phyloP scores from a whole-genome alignment of 1,140 invertebrate genomes.

The Caenorhabditis remanei region DNA sequence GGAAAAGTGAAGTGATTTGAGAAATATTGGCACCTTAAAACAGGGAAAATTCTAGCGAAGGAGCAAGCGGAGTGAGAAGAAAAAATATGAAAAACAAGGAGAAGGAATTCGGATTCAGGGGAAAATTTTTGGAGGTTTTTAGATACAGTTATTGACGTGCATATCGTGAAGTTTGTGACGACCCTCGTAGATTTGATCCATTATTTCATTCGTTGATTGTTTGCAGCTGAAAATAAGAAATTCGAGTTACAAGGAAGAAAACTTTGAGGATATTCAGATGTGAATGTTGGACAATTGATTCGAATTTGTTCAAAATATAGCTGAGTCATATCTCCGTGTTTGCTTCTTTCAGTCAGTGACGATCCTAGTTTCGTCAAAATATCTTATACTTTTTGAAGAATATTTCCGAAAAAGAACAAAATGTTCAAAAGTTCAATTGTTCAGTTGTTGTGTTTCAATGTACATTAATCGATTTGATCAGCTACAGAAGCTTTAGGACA shows the following conservation, averaged over 20 bases:
- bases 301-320: no score
- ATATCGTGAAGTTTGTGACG: slow-evolving; percentile 57
- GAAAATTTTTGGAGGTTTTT: not conserved
- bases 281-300: no score
- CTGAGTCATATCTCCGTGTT: no score
- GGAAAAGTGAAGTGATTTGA: not conserved
- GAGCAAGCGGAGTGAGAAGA: not conserved
- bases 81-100: not conserved
- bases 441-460: no score
- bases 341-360: no score
- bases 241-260: not conserved
- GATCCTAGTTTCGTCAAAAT: no score
- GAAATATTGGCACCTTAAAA: slow-evolving; percentile 5
- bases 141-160: slow-evolving; percentile 50
- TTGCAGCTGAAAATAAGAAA: slow-evolving; percentile 57
- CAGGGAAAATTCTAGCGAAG: slow-evolving; percentile 23
- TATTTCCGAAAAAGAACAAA: no score
- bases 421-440: no score
- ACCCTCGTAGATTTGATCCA: slow-evolving; percentile 60
- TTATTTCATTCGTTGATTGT: slow-evolving; percentile 57
- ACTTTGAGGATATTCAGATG: not conserved
- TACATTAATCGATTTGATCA: no score
- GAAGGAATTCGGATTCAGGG: not conserved
- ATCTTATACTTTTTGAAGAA: no score
- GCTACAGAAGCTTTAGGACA: no score